Base-by-base conservation (phyloP, 2,888 invertebrate genomes). In the Philereme vetulata region DNA sequence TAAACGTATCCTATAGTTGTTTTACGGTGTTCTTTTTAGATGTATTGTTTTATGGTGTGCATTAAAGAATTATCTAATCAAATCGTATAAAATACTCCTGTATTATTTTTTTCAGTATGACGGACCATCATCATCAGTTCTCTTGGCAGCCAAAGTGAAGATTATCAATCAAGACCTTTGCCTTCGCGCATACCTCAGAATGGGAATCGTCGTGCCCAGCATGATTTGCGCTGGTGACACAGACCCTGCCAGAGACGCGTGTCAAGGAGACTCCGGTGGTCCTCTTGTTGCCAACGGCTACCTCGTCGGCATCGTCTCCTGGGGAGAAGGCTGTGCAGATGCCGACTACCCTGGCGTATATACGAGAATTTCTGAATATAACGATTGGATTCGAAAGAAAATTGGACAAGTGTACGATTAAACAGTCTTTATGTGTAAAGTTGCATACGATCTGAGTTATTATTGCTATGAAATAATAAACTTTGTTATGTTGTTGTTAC, bases 231-330 rank as follows among this genome's bases (percentile, higher is more conserved):
- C 93, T 0, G 74, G 75, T 10, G 83, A 72, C 1, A 59, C 66
- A 2, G 67, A 83, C 4, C 88, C 89, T 3, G 73, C 84, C 0
- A 72, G 89, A 58, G 93, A 93, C 60, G 88, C 93, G 1, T 93
- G 93, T 60, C 91, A 93, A 79, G 94, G 93, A 0, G 94, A 94
- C 75, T 93, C 93, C n/a, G 94, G 94, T 4, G 94, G 94, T n/a
- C 94, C 94, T 46, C 75, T 94, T 38, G 93, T 92, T n/a, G 81
- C 85, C 53, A 77, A 83, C 49, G 82, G 82, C 45, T 75, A 78
- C 53, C 77, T 93, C 46, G 77, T 94, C 50, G 94, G 94, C 44
- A 84, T 94, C 51, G 93, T 94, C 1, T 94, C 94, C 21, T 94
- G 92, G 90, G 94, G 94, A 40, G 93, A 92, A 80, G 92, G 90